phyloP scores from a whole-genome alignment of 92 coral and sea anemone species.

The Parazoanthus darwini region DNA sequence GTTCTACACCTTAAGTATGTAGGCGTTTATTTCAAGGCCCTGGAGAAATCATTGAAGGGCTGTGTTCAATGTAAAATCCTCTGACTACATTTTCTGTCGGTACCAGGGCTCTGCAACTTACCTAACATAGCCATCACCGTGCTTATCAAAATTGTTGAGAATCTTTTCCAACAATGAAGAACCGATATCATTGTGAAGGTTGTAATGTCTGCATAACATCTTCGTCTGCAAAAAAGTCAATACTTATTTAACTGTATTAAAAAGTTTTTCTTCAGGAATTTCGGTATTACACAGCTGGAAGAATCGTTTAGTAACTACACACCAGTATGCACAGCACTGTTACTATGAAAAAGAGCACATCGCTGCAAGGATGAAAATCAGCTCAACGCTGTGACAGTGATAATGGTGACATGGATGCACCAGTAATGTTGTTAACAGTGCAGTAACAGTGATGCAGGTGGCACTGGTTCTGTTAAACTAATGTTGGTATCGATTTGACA shows the following conservation, averaged over 20 bases:
- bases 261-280: background rate
- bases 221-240: conserved; percentile 50
- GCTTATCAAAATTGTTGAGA: conserved; percentile 59
- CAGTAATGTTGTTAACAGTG: too few species aligned
- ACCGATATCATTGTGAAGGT: conserved; percentile 48
- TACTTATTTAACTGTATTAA: too few species aligned
- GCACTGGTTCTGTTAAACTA: too few species aligned
- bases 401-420: too few species aligned
- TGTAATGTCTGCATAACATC: conserved; percentile 62
- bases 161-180: conserved; percentile 61
- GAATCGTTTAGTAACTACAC: too few species aligned
- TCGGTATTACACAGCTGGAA: too few species aligned
- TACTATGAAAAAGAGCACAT: too few species aligned
- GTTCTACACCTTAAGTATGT: background rate
- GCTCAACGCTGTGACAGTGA: too few species aligned
- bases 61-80: background rate
- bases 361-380: too few species aligned
- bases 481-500: too few species aligned
- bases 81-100: background rate
- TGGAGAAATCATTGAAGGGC: background rate
- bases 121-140: conserved; percentile 71
- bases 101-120: conserved; percentile 17
- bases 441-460: too few species aligned
- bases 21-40: background rate
- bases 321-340: too few species aligned